Evolutionary conservation across 1,140 invertebrate species (phyloP), one percentile per base, ranked within the genome.

Genomic region (Dreissena polymorpha): DNA sequence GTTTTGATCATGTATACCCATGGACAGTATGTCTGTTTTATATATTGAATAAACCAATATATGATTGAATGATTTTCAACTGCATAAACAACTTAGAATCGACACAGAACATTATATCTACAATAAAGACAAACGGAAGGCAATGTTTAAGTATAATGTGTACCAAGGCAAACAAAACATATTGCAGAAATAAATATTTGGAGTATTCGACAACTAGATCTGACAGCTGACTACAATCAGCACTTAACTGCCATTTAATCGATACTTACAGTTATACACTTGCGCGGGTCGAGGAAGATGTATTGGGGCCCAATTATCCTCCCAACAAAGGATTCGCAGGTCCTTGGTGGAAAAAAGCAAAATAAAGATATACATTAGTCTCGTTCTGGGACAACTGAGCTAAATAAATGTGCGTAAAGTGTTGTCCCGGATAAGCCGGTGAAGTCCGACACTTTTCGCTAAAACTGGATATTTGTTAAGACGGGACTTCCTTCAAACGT

Each of bases 401-500:
- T 39, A 77, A 8, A 79, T 23, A 51, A 51, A 67, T 23, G 21
- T 65, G n/a, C 23, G 16, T 18, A 18, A 64, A 39, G 27, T 18
- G 18, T 18, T 65, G 14, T 25, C 51, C 18, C 5, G 5, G 50
- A 60, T 75, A n/a, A 18, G 39, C 21, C 18, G 10, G 14, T 12
- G 12, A 7, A 13, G 27, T 25, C n/a, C 18, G 23, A 73, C n/a
- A 74, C 39, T 39, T 39, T 39, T 8, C 39, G 39, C 39, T 8
- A 39, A 39, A 39, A 39, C 39, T 39, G 3, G 39, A 39, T 39
- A 5, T 39, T 39, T 39, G 2, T 39, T 39, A 39, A 39, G 8
- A 39, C 2, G 7, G 27, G 72, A 78, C 67, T 73, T 83, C 78
- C 79, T 85, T 12, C 21, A 69, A 18, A 86, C 87, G 64, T 0